A percentile compares a stretch with the other conserved stretches of the same genome.
These are phyloP conservation scores for Halesus radiatus DNA, from an alignment of 1,140 invertebrate species.

Conservation along the genomic window DNA sequence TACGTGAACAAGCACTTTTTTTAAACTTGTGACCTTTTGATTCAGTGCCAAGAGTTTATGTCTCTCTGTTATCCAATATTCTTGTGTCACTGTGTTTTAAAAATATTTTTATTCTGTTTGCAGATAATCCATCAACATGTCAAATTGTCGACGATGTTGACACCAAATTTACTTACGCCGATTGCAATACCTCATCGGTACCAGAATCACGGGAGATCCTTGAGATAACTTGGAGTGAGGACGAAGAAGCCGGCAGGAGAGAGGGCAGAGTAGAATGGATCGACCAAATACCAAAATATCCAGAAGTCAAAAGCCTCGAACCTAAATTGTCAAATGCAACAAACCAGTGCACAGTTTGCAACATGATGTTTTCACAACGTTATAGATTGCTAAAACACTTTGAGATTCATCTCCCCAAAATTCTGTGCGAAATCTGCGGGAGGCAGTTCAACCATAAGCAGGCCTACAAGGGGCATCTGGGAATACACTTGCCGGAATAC, in stretches of 20 bases:
- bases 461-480: not conserved
- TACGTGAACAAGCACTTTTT: too few species aligned
- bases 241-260: not conserved
- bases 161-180: too few species aligned
- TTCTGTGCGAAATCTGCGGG: not conserved
- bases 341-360: not conserved
- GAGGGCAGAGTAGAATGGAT: not conserved
- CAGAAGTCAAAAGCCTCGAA: not conserved
- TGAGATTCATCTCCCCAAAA: not conserved
- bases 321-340: not conserved
- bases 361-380: not conserved
- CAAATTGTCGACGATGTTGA: too few species aligned
- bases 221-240: not conserved
- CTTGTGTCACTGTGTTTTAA: too few species aligned
- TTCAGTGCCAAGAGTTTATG: too few species aligned
- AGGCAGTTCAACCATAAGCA: not conserved
- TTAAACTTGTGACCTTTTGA: too few species aligned
- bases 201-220: too few species aligned
- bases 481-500: not conserved
- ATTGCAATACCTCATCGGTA: too few species aligned
- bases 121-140: too few species aligned
- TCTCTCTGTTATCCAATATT: too few species aligned
- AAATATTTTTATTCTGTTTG: too few species aligned
- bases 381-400: not conserved
- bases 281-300: not conserved